Conservation (phyloP, 2,888 invertebrate genomes). For the Julus scandinavius region DNA sequence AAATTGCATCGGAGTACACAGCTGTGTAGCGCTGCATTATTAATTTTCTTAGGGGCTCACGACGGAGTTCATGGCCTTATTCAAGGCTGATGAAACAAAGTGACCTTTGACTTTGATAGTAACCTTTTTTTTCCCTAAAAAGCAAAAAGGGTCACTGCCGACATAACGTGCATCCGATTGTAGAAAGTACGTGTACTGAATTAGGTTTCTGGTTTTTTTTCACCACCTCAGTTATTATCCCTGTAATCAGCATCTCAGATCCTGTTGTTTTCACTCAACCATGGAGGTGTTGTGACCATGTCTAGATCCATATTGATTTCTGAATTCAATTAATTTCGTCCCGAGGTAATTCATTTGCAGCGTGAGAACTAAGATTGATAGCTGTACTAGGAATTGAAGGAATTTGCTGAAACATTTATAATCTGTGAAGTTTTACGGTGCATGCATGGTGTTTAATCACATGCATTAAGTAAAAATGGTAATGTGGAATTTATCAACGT, state of each 20-base stretch:
- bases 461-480: not conserved
- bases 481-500: not conserved
- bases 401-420: not conserved
- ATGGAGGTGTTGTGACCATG: not conserved
- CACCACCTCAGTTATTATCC: constrained; percentile 38
- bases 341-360: not conserved
- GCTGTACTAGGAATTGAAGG: not conserved
- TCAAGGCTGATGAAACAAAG: constrained; percentile 41
- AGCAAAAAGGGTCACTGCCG: constrained; percentile 46
- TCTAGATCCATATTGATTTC: constrained; percentile 38
- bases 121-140: not conserved
- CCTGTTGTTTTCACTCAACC: constrained; percentile 38
- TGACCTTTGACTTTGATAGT: constrained; percentile 40
- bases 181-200: not conserved
- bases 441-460: not conserved
- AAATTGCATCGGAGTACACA: constrained; percentile 3
- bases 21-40: constrained; percentile 43
- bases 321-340: constrained; percentile 11
- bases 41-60: constrained; percentile 1
- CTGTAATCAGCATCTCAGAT: constrained; percentile 22
- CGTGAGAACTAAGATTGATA: not conserved
- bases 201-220: constrained; percentile 8
- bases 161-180: constrained; percentile 16
- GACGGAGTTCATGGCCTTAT: constrained; percentile 36
- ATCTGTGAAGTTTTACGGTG: not conserved